These are phyloP conservation scores for Tetramorium bicarinatum DNA, from an alignment of 2,888 invertebrate species.

Conservation along the genomic window DNA sequence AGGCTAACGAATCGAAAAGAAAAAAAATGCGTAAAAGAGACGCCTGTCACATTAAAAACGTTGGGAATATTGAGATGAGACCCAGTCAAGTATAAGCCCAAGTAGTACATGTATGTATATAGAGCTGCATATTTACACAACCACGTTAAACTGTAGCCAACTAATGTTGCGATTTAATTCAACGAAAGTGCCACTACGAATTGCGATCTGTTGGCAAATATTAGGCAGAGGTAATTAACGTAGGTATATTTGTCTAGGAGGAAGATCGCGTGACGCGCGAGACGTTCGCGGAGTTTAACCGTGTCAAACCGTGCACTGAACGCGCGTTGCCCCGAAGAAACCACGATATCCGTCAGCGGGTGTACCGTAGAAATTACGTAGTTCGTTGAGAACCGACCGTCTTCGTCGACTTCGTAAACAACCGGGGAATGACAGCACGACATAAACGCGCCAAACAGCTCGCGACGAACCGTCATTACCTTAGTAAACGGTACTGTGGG, in stretches of 20 bases:
- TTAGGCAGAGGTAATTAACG: conserved; percentile 54
- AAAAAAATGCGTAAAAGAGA: not conserved
- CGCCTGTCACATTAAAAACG: not conserved
- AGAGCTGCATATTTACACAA: not conserved
- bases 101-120: not conserved
- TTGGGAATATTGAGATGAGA: not conserved
- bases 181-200: conserved; percentile 28
- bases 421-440: conserved; percentile 47
- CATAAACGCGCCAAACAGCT: conserved; percentile 55
- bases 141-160: conserved; percentile 43
- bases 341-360: conserved; percentile 45
- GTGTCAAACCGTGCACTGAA: conserved; percentile 42
- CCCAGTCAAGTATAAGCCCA: too few species aligned
- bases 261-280: conserved; percentile 49
- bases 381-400: conserved; percentile 50
- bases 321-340: conserved; percentile 53
- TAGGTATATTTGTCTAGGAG: conserved; percentile 51
- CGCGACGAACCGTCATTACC: conserved; percentile 73
- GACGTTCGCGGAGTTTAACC: conserved; percentile 45
- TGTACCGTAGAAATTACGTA: conserved; percentile 59
- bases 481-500: conserved; percentile 68
- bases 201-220: conserved; percentile 53
- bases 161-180: conserved; percentile 54
- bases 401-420: conserved; percentile 67
- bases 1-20: not conserved